Evolutionary conservation across 1,140 invertebrate genomes (phyloP).

Genomic region (Lanistes nyassanus): DNA sequence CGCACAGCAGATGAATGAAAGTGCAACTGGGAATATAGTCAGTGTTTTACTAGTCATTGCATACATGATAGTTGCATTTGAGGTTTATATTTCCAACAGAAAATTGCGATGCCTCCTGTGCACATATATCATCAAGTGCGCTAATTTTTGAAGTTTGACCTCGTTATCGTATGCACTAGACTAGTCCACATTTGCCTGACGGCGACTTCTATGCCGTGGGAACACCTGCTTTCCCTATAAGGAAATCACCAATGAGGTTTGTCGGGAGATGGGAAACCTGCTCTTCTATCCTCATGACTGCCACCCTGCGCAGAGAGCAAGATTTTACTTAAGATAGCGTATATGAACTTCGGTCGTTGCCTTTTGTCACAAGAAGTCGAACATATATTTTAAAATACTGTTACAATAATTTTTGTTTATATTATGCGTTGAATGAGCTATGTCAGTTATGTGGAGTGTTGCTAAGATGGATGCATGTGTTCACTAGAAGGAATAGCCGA

Average conservation of each 20-base stretch:
- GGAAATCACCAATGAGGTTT: conserved; percentile 57
- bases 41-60: background rate
- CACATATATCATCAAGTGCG: conserved; percentile 1
- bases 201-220: conserved; percentile 41
- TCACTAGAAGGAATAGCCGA: conserved; percentile 44
- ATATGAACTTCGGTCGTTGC: background rate
- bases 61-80: too few relatives aligned
- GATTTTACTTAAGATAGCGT: conserved; percentile 10
- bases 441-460: background rate
- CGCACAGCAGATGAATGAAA: conserved; percentile 21
- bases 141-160: conserved; percentile 11
- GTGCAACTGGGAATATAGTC: conserved; percentile 3
- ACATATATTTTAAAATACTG: background rate
- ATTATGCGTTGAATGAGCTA: background rate
- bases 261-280: conserved; percentile 43
- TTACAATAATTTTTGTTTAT: background rate
- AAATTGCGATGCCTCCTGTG: background rate
- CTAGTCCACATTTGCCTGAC: conserved; percentile 17
- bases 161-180: conserved; percentile 15
- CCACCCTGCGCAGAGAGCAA: background rate
- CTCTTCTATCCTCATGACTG: conserved; percentile 28
- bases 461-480: background rate
- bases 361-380: background rate
- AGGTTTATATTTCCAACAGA: too few relatives aligned
- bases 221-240: conserved; percentile 62